Evolutionary conservation across 1,140 invertebrate species (phyloP).

Genomic region (Yoshiicerus persimilis): DNA sequence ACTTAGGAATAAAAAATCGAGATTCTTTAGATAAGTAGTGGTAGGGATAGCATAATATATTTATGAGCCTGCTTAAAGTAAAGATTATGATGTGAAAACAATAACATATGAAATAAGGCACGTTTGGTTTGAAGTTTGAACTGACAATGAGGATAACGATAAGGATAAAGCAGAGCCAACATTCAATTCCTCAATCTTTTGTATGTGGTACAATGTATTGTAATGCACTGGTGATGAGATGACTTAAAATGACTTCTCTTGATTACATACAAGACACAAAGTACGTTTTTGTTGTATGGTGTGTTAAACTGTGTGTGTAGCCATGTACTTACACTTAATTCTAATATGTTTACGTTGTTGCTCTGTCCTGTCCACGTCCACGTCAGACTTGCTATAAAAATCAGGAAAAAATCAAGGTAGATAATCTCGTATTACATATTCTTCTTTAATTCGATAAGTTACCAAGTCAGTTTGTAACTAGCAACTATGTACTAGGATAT

Average conservation of each 20-base stretch:
- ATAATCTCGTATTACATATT: slow-evolving; percentile 7
- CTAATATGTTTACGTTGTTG: not conserved
- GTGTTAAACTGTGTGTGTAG: not conserved
- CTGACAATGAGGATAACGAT: no score
- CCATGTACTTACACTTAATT: not conserved
- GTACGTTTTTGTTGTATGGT: not conserved
- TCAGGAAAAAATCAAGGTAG: not conserved
- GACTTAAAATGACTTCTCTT: not conserved
- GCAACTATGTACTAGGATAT: not conserved
- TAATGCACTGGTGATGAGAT: not conserved
- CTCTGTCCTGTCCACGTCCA: not conserved
- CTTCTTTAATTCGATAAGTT: not conserved
- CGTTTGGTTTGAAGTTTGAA: not conserved
- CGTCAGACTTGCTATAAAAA: not conserved
- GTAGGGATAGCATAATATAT: not conserved
- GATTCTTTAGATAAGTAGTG: not conserved
- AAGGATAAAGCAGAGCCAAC: not conserved
- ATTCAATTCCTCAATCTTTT: not conserved
- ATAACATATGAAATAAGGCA: not conserved
- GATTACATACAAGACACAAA: not conserved
- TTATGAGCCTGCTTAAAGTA: not conserved
- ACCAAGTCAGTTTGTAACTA: not conserved
- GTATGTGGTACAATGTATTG: not conserved
- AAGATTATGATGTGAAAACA: not conserved
- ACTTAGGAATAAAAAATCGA: not conserved